A percentile compares a stretch with the other conserved stretches of the same genome.
Conservation (phyloP, 2,888 invertebrate species). For the Drosophila vallismaia region DNA sequence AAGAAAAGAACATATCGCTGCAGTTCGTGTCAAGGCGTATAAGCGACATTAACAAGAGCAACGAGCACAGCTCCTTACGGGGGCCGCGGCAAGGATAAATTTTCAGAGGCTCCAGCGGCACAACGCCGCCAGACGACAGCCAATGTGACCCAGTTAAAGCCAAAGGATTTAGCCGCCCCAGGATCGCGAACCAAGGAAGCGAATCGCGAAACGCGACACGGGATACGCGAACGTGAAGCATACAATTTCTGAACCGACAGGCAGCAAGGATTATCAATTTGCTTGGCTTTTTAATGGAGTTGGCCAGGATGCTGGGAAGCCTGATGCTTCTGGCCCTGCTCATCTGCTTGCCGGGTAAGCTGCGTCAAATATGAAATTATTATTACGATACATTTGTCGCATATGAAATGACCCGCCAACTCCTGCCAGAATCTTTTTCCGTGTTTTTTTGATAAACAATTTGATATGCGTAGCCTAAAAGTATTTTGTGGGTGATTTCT, state of each 20-base stretch:
- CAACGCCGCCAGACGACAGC: slow-evolving; percentile 38
- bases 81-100: slow-evolving; percentile 38
- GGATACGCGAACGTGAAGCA: slow-evolving; percentile 7
- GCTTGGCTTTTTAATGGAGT: slow-evolving; percentile 61
- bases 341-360: slow-evolving; percentile 66
- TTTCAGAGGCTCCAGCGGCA: slow-evolving; percentile 36
- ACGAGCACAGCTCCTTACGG: slow-evolving; percentile 15
- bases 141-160: slow-evolving; percentile 73
- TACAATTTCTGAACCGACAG: slow-evolving; percentile 34
- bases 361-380: slow-evolving; percentile 51
- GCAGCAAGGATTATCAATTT: slow-evolving; percentile 70
- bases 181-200: slow-evolving; percentile 38
- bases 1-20: slow-evolving; percentile 30
- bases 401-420: slow-evolving; percentile 50
- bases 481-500: slow-evolving; percentile 41
- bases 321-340: slow-evolving; percentile 46
- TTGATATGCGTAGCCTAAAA: slow-evolving; percentile 50
- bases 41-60: slow-evolving; percentile 43
- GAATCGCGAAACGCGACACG: slow-evolving; percentile 26
- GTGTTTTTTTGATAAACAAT: slow-evolving; percentile 46
- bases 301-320: slow-evolving; percentile 56
- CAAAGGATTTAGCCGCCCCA: slow-evolving; percentile 50
- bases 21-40: slow-evolving; percentile 34
- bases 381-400: slow-evolving; percentile 54
- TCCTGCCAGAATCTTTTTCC: slow-evolving; percentile 23